Base-by-base conservation (phyloP, 2,113 vertebrate species). In the Origma solitaria region DNA sequence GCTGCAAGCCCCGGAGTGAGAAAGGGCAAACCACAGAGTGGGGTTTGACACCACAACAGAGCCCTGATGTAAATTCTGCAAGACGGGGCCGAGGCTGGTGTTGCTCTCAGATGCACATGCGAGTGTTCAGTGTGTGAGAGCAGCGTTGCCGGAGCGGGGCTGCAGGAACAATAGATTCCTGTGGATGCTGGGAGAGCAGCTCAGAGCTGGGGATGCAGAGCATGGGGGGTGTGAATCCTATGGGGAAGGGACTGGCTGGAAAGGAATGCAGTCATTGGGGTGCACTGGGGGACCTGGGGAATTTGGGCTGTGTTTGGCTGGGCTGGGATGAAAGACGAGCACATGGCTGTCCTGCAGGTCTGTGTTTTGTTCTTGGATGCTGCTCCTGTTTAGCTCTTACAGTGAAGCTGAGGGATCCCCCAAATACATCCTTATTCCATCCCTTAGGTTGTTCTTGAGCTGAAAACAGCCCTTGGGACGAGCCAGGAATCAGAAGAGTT, bases 31-130 rank as follows among this genome's bases (percentile, higher is more conserved):
- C 81, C 96, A 11, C 93, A 81, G 37, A 64, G 82, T 1, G 7
- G 45, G 27, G 51, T 70, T 54, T 82, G 87, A 75, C 37, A 4
- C 49, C 15, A 3, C 42, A 15, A 1, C 33, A 50, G 37, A 23
- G 18, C 42, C 9, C 21, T 1, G 7, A 25, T 49, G 54, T 35
- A 24, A 49, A 27, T 83, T 61, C 27, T 38, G 64, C 4, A 3
- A 49, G 38, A 7, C 0, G 0, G 42, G 31, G 69, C 70, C 0
- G 18, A 25, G 72, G 23, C 38, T 13, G 38, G 27, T 12, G 77
- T 8, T 1, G 11, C 51, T 42, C 11, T 75, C 1, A 0, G 42
- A 2, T 4, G 37, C 58, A 15, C 0, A 10, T 88, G 91, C 0
- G 20, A 75, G 77, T 0, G 3, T 44, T 42, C 24, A 4, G 25